Percentiles rank a stretch among this genome's conserved stretches.
Conservation (phyloP, 2,797 vertebrate species). For the Sebastes elongatus region DNA sequence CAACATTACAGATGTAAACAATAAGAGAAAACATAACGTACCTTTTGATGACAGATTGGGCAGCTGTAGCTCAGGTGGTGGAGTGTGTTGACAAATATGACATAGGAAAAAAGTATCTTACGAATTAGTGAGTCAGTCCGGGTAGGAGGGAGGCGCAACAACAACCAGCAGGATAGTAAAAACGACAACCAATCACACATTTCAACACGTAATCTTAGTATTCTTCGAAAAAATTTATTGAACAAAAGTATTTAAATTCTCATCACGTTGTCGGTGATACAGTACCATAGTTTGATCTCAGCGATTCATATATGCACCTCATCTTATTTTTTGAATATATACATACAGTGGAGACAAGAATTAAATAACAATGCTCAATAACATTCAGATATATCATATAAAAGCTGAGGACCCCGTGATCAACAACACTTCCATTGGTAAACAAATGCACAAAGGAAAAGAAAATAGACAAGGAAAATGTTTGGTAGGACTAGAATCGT, state of each 20-base stretch:
- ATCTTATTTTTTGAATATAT: conserved; percentile 79
- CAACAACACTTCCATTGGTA: conserved; percentile 81
- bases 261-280: conserved; percentile 82
- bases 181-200: background rate
- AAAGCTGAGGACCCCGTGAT: conserved; percentile 76
- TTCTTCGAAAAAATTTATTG: conserved; percentile 85
- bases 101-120: background rate
- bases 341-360: conserved; percentile 86
- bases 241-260: conserved; percentile 86
- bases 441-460: conserved; percentile 72
- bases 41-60: background rate
- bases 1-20: background rate
- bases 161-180: background rate
- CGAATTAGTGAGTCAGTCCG: background rate
- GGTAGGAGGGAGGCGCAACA: background rate
- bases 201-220: conserved; percentile 20
- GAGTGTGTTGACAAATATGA: background rate
- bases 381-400: conserved; percentile 84
- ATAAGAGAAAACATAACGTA: background rate
- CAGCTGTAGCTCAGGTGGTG: background rate
- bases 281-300: conserved; percentile 83
- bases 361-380: conserved; percentile 87
- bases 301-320: conserved; percentile 82
- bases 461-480: conserved; percentile 48
- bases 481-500: conserved; percentile 50